Evolutionary conservation across 2,888 invertebrate species (phyloP).

Genomic region (Monoplex corrugatus): DNA sequence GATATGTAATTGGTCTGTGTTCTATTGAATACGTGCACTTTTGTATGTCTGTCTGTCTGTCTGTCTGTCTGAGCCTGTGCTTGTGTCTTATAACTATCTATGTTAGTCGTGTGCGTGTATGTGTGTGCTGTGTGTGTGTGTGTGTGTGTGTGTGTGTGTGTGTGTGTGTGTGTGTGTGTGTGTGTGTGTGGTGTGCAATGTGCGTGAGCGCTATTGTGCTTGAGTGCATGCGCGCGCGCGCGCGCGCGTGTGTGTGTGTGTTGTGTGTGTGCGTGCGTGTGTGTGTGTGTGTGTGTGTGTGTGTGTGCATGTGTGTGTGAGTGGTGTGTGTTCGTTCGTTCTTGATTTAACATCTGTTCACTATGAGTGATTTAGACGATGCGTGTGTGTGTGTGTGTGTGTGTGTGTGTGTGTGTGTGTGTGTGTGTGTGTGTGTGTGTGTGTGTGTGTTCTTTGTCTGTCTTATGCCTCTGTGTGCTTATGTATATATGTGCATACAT

Average conservation of each 20-base stretch:
- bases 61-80: too few species aligned
- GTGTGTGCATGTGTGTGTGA: not conserved
- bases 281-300: not conserved
- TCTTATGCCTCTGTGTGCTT: too few species aligned
- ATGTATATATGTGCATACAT: not conserved
- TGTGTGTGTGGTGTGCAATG: slow-evolving; percentile 3
- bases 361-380: too few species aligned
- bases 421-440: slow-evolving; percentile 11
- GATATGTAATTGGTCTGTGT: too few species aligned
- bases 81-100: too few species aligned
- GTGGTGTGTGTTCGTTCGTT: not conserved
- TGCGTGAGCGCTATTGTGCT: not conserved
- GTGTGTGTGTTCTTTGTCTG: too few species aligned
- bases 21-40: too few species aligned
- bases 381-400: not conserved
- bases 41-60: too few species aligned
- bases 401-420: slow-evolving; percentile 6
- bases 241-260: not conserved
- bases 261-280: not conserved
- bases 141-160: not conserved
- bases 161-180: not conserved
- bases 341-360: too few species aligned
- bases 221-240: not conserved
- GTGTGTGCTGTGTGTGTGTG: not conserved
- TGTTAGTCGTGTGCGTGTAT: too few species aligned